Evolutionary conservation across 2,888 invertebrate species (phyloP).

Genomic region (Stratiomys singularior): DNA sequence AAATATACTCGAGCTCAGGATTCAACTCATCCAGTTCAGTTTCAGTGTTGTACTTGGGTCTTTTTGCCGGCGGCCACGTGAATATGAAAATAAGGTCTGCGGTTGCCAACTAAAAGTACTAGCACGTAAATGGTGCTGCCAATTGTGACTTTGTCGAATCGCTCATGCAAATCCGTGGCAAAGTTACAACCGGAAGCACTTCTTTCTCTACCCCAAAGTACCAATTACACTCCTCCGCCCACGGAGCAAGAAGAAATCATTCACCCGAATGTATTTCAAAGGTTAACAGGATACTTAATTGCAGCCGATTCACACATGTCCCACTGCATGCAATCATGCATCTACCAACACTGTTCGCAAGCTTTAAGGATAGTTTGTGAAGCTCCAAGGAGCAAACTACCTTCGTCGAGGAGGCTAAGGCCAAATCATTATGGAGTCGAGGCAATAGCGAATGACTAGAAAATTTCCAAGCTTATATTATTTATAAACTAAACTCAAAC

Average conservation of each 20-base stretch:
- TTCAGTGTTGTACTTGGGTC: conserved; percentile 44
- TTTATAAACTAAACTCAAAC: conserved; percentile 14
- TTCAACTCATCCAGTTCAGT: conserved; percentile 32
- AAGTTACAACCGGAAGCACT: not conserved
- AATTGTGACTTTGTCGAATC: conserved; percentile 12
- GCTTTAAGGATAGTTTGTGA: not conserved
- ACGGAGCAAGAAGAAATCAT: not conserved
- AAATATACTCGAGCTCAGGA: conserved; percentile 26
- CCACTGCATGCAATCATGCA: not conserved
- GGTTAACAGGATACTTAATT: too few relatives aligned
- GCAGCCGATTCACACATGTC: too few relatives aligned
- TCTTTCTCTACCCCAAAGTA: not conserved
- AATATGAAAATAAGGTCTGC: conserved; percentile 53
- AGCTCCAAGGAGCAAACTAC: not conserved
- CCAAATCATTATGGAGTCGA: conserved; percentile 1
- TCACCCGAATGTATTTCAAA: too few relatives aligned
- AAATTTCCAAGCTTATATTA: not conserved
- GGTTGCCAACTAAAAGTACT: conserved; percentile 6
- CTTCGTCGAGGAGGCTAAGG: not conserved
- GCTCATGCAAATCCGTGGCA: not conserved
- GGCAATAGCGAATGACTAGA: not conserved
- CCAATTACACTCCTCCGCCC: not conserved
- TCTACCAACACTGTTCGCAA: not conserved
- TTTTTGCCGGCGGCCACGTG: conserved; percentile 50
- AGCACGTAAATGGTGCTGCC: not conserved